Evolutionary conservation across 2,888 invertebrate genomes (phyloP).

Genomic region (Slavum lentiscoides): DNA sequence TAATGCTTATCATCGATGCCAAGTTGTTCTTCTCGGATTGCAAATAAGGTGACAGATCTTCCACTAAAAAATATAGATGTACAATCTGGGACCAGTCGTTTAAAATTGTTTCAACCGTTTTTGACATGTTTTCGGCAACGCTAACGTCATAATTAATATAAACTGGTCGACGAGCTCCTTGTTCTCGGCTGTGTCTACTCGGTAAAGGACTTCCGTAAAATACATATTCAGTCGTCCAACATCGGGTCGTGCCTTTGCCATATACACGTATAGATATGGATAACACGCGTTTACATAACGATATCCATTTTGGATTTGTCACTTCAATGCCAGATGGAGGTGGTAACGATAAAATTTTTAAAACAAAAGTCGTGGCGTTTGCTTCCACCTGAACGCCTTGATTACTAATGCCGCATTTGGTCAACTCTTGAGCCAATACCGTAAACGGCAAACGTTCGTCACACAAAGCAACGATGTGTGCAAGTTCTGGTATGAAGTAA

Average conservation of each 20-base stretch:
- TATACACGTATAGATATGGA: conserved; percentile 83
- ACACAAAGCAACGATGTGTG: conserved; percentile 95
- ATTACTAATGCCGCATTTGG: conserved; percentile 81
- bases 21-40: conserved; percentile 66
- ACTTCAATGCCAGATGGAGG: conserved; percentile 63
- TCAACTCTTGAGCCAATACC: conserved; percentile 80
- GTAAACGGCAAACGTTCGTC: conserved; percentile 94
- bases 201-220: conserved; percentile 80
- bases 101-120: conserved; percentile 82
- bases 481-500: conserved; percentile 90
- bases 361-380: conserved; percentile 81
- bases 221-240: conserved; percentile 88
- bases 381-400: conserved; percentile 92
- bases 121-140: conserved; percentile 76
- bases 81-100: conserved; percentile 93
- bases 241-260: conserved; percentile 67
- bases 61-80: conserved; percentile 81
- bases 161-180: conserved; percentile 82
- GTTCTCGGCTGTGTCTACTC: conserved; percentile 81
- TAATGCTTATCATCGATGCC: conserved; percentile 76
- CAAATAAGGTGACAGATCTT: conserved; percentile 80
- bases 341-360: conserved; percentile 78
- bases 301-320: conserved; percentile 66
- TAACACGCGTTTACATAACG: conserved; percentile 76
- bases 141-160: conserved; percentile 89